A percentile compares a stretch with the other conserved stretches of the same genome.
phyloP scores from a whole-genome alignment of 2,888 invertebrate genomes.

The Andrena trimmerana region DNA sequence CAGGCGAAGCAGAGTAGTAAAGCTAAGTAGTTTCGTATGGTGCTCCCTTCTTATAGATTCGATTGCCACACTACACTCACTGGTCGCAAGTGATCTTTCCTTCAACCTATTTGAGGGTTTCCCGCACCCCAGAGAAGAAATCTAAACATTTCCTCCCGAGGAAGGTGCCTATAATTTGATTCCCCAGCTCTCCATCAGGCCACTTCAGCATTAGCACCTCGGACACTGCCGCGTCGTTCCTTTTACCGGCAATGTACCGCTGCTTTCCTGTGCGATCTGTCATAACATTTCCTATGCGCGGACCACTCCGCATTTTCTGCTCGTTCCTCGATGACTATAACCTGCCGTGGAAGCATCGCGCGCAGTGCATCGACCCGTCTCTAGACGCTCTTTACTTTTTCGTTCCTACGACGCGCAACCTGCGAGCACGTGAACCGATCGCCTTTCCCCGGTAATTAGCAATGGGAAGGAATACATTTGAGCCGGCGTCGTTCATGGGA shows the following conservation, averaged over 20 bases:
- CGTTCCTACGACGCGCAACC: neutral
- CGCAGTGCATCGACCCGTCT: slow-evolving; percentile 31
- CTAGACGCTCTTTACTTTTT: slow-evolving; percentile 13
- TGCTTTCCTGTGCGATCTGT: slow-evolving; percentile 10
- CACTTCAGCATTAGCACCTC: neutral
- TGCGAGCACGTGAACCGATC: slow-evolving; percentile 17
- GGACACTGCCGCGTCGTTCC: neutral
- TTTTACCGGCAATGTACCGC: slow-evolving; percentile 8
- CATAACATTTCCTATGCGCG: slow-evolving; percentile 17
- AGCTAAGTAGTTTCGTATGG: no score
- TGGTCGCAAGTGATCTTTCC: no score
- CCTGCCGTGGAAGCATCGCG: neutral
- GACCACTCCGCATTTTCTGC: neutral
- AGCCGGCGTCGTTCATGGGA: slow-evolving; percentile 32
- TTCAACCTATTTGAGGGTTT: no score
- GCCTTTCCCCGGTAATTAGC: slow-evolving; percentile 20
- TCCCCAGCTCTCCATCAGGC: neutral
- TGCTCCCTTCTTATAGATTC: no score
- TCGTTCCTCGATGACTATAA: neutral
- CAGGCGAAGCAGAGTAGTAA: no score
- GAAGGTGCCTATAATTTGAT: neutral
- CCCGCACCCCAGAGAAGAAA: no score
- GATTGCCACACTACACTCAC: no score
- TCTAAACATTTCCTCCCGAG: no score
- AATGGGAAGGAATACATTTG: neutral